Conservation (phyloP, 2,797 vertebrate genomes). For the Rhadinocentrus ornatus region DNA sequence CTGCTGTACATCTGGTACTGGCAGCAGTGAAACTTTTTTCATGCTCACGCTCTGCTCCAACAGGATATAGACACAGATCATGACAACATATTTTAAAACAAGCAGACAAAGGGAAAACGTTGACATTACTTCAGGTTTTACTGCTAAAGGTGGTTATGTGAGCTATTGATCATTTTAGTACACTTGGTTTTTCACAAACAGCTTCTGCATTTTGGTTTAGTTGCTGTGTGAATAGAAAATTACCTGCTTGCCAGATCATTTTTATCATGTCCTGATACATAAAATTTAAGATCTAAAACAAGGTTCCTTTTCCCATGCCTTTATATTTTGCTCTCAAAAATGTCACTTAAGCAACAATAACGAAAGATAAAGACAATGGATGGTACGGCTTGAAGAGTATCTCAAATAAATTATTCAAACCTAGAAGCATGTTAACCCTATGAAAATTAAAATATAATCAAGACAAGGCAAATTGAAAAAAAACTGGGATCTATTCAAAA, state of each 20-base stretch:
- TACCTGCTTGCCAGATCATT: background rate
- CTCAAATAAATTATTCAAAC: background rate
- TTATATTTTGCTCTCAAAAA: background rate
- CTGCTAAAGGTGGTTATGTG: background rate
- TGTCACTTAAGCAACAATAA: background rate
- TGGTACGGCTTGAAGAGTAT: background rate
- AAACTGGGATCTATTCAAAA: background rate
- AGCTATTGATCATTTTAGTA: background rate
- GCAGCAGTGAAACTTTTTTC: constrained; percentile 18
- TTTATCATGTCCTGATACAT: too few species aligned
- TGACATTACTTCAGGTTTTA: background rate
- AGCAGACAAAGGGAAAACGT: background rate
- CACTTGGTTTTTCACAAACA: background rate
- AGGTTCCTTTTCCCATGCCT: too few species aligned
- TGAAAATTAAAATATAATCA: constrained; percentile 3
- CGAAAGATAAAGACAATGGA: background rate
- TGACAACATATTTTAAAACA: background rate
- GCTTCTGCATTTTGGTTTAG: background rate
- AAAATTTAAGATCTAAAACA: too few species aligned
- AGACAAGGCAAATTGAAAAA: constrained; percentile 1
- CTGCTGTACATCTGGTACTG: constrained; percentile 40
- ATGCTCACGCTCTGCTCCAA: constrained; percentile 14
- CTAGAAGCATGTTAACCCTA: background rate
- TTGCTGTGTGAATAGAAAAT: background rate
- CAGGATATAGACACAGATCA: constrained; percentile 3